phyloP scores from a whole-genome alignment of 2,888 invertebrate species.

The Rhorus exstirpatorius region DNA sequence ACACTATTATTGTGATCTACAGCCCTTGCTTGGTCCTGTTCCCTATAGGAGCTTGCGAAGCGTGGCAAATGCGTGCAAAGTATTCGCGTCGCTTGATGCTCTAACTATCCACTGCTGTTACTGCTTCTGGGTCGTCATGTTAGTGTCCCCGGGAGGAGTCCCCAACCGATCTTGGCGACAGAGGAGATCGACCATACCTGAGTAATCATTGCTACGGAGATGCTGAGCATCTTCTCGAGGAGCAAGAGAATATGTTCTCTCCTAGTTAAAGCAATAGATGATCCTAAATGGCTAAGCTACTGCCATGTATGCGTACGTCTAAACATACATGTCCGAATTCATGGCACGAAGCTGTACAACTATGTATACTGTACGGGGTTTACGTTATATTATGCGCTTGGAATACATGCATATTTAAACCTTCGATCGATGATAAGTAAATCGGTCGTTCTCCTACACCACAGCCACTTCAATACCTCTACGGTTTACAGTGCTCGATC shows the following conservation, averaged over 20 bases:
- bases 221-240: slow-evolving; percentile 52
- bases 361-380: slow-evolving; percentile 18
- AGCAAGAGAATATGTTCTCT: slow-evolving; percentile 45
- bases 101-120: slow-evolving; percentile 36
- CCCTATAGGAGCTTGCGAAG: slow-evolving; percentile 29
- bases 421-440: slow-evolving; percentile 46
- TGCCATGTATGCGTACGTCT: slow-evolving; percentile 52
- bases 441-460: slow-evolving; percentile 43
- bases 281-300: slow-evolving; percentile 36
- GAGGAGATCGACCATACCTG: slow-evolving; percentile 46
- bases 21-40: slow-evolving; percentile 27
- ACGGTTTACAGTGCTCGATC: slow-evolving; percentile 21
- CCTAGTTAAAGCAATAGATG: slow-evolving; percentile 44
- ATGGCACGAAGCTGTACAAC: slow-evolving; percentile 41
- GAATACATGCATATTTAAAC: slow-evolving; percentile 30
- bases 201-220: slow-evolving; percentile 54
- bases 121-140: slow-evolving; percentile 37
- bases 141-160: slow-evolving; percentile 44
- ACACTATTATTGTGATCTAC: slow-evolving; percentile 33
- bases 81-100: slow-evolving; percentile 38
- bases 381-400: slow-evolving; percentile 17
- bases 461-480: slow-evolving; percentile 35
- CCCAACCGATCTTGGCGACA: slow-evolving; percentile 44
- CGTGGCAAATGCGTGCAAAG: slow-evolving; percentile 34
- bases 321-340: slow-evolving; percentile 44